Percentiles rank a stretch among this genome's conserved stretches.
Conservation (phyloP, 2,797 vertebrate species). For the Gobionotothen gibberifrons region DNA sequence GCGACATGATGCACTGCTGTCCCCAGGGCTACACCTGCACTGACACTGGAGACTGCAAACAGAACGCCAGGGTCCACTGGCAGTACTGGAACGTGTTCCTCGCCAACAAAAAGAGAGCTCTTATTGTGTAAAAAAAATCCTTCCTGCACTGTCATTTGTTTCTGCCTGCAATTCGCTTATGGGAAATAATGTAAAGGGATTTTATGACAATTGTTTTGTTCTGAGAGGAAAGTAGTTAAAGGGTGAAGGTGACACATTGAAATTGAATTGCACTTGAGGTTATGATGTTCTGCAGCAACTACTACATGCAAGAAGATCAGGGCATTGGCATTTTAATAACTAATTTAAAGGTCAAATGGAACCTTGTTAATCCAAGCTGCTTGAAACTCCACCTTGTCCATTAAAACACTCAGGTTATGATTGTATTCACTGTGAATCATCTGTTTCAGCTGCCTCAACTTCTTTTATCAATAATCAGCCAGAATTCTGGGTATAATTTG, state of each 20-base stretch:
- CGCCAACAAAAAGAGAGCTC: conserved; percentile 65
- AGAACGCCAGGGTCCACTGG: conserved; percentile 46
- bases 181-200: conserved; percentile 6
- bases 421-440: conserved; percentile 1
- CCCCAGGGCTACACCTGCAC: conserved; percentile 76
- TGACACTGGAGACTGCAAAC: conserved; percentile 52
- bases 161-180: conserved; percentile 33
- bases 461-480: conserved; percentile 7
- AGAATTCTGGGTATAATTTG: not conserved
- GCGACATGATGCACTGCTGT: conserved; percentile 86
- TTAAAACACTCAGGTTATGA: conserved; percentile 33
- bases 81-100: conserved; percentile 63
- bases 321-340: not conserved
- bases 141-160: not conserved
- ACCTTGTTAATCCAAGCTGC: conserved; percentile 10
- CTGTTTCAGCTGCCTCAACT: conserved; percentile 1
- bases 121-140: conserved; percentile 47
- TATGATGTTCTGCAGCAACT: conserved; percentile 1
- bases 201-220: conserved; percentile 19
- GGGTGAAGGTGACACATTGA: not conserved
- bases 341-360: not conserved
- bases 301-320: conserved; percentile 1
- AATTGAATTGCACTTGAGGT: conserved; percentile 18
- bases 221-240: not conserved
- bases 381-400: conserved; percentile 27